Base-by-base conservation (phyloP, 2,797 vertebrate species). In the Lophotriccus pileatus region DNA sequence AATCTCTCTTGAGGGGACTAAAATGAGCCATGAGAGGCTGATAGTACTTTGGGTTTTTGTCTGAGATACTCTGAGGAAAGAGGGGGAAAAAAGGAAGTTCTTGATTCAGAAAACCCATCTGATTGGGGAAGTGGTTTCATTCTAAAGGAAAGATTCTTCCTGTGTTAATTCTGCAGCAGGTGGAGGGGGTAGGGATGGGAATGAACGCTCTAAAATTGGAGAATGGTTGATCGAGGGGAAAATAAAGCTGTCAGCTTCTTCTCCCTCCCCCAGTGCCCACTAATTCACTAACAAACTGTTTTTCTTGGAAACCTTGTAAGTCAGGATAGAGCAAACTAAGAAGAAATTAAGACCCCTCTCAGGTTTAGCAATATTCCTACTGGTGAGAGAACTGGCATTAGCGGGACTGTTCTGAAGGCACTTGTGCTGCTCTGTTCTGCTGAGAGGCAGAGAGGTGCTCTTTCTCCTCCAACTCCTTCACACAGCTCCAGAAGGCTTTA, bases 51-150 rank as follows among this genome's bases (percentile, higher is more conserved):
- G 25, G 22, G 17, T 10, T 84, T 93, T 92, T 84, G n/a, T 37
- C 32, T 43, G 76, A 64, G 47, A n/a, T 47, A 72, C 28, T 90
- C 18, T 3, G 9, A 37, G 30, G 19, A 34, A 16, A 18, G 22
- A 8, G 6, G 7, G 19, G 25, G 3, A 2, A 3, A 20, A 47
- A 69, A n/a, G 83, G 83, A 96, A 92, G 56, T 27, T 94, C 77
- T 83, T 74, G 63, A 79, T 94, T 90, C 77, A 90, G 84, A 93
- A 85, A 76, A 85, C 20, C 49, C 87, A 15, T 82, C 34, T 44
- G 19, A 59, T 47, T 95, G 3, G n/a, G 80, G 80, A 93, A 84
- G 55, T 84, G 49, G 14, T 82, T 95, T 94, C 6, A 73, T 92
- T 80, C 84, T 85, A 72, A 82, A 75, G 79, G 84, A 72, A 92